Base-by-base conservation (phyloP, 2,888 invertebrate genomes). In the Gymnocheta viridis region DNA sequence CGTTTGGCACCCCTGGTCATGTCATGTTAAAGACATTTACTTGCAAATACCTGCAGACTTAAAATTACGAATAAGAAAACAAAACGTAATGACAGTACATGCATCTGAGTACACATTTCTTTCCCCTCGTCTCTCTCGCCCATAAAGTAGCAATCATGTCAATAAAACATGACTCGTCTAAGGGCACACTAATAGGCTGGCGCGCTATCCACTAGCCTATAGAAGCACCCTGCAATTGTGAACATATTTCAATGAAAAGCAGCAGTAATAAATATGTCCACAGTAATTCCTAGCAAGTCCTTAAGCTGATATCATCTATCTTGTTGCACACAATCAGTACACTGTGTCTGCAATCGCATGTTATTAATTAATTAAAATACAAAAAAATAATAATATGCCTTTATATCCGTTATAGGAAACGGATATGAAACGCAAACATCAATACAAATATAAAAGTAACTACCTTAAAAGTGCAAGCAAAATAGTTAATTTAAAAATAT, bases 351-450 rank as follows among this genome's bases (percentile, higher is more conserved):
- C 47, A 49, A 29, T 19, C 41, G 35, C 27, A 47, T 47, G 35
- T 60, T 77, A 38, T 77, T 69, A 69, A 69, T 77, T 67, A 67
- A 77, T 77, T 67, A 32, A 77, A 69, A 58, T 32, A 35, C 24
- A 19, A 67, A 76, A 56, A 35, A 29, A 35, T 41, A 72, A 4
- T 12, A 56, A 56, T 51, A 17, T 29, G 4, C n/a, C 41, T 9
- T 41, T 17, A 32, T 7, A 58, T 14, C 19, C 2, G 56, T 14
- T 58, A 58, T 27, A 77, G 69, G 69, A 78, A 69, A 77, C 77
- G 58, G 49, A 77, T 67, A 60, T 77, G 22, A 69, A 78, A 41
- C 51, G 49, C 49, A 77, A 44, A 54, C 29, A 64, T 17, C 51
- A 51, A 44, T 44, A 44, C 64, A 64, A 64, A 74, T n/a, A n/a